Evolutionary conservation across 2,797 vertebrate species (phyloP), one percentile per base, ranked within the genome.

Genomic region (Luscinia luscinia): DNA sequence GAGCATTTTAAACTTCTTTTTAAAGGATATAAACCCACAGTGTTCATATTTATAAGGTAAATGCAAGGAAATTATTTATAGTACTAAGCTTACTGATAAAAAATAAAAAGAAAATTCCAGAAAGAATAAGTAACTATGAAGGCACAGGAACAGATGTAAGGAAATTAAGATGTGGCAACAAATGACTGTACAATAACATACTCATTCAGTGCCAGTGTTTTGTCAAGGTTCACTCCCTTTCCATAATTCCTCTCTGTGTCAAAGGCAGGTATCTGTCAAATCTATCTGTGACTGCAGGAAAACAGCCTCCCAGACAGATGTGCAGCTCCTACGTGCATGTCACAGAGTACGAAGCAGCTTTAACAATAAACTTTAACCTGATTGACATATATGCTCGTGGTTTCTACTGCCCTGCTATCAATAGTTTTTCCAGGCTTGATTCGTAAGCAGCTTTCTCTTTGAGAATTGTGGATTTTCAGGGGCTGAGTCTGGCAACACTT

Each of bases 341-440:
- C 36, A 62, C 27, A 30, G 24, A 51, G 51, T 3, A 32, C 3
- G 1, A 88, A 62, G 22, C 3, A 82, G 34, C 32, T 61, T 79
- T 21, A 43, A 15, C 17, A 51, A 85, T 32, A 61, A 68, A 58
- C 72, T 58, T 48, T n/a, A 76, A 77, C 23, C 73, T 48, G 46
- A 34, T 0, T 57, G 55, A 48, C 11, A 7, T 4, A 36, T 6
- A 61, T 0, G 3, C 26, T 48, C 0, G 0, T 14, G 45, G 74
- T 54, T 81, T 77, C 43, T 66, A 30, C 21, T 38, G 45, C 51
- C 51, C 59, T 52, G 49, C 69, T 76, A 89, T 43, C 74, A 51
- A 36, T 4, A 70, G 61, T 3, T 70, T 51, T 64, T 45, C 51
- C 43, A 36, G 21, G 12, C 11, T 36, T 45, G 51, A 62, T 20